Percentiles rank a stretch among this genome's conserved stretches.
These are phyloP conservation scores for Lacerta agilis DNA, from an alignment of 2,797 vertebrate species.

Conservation along the genomic window DNA sequence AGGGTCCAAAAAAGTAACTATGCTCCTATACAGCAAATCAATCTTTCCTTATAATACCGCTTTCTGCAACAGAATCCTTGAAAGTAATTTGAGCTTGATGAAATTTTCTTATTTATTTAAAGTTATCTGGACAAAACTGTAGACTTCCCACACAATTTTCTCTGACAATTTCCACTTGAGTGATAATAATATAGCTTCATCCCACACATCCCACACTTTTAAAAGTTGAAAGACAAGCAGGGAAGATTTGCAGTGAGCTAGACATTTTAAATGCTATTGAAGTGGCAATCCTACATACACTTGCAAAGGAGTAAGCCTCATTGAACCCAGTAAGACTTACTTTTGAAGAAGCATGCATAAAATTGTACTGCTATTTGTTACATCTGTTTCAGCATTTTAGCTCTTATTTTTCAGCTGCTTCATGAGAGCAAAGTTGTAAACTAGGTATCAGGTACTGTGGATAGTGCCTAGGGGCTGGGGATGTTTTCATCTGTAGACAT, in stretches of 20 bases:
- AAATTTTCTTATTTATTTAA: not conserved
- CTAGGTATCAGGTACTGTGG: not conserved
- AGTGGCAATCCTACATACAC: not conserved
- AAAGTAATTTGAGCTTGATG: conserved; percentile 19
- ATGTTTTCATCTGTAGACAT: not conserved
- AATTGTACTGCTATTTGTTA: not conserved
- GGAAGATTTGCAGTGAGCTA: not conserved
- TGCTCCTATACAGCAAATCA: conserved; percentile 15
- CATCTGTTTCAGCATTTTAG: not conserved
- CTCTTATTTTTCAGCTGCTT: not conserved
- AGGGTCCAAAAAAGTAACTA: conserved; percentile 32
- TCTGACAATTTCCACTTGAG: not conserved
- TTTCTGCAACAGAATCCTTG: conserved; percentile 25
- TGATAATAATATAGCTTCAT: not conserved
- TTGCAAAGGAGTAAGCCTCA: not conserved
- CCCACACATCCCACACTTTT: not conserved
- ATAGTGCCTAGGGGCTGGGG: not conserved
- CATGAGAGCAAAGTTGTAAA: not conserved
- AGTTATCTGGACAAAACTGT: not conserved
- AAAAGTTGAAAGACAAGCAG: not conserved
- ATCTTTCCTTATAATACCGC: conserved; percentile 25
- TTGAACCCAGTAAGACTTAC: not conserved
- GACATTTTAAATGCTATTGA: not conserved
- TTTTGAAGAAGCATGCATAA: not conserved
- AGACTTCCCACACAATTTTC: conserved; percentile 14